Base-by-base conservation (phyloP, 2,888 invertebrate species). In the Phlogophora meticulosa region DNA sequence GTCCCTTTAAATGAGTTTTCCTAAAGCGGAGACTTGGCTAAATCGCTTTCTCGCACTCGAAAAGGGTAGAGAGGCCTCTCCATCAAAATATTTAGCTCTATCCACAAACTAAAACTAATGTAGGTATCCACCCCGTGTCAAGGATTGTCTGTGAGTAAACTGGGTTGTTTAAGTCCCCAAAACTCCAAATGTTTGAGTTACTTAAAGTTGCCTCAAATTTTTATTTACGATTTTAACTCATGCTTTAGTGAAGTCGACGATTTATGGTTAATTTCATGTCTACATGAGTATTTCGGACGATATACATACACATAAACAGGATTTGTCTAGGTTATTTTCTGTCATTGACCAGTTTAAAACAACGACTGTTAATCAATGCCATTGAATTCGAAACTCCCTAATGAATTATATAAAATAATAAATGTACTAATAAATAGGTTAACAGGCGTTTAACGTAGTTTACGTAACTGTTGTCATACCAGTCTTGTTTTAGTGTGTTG, bases 1-100 rank as follows among this genome's bases (percentile, higher is more conserved):
- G 73, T 80, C 79, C 68, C 72, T 71, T 58, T 55, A 66, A 72
- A 82, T 77, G 80, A 80, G 74, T 77, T 80, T 72, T 28, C 55
- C 59, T 57, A 64, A 77, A 72, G 42, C 51, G 56, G 48, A 74
- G 73, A 70, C 69, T 82, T 58, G 73, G 55, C 62, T 76, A 66
- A 78, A 80, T 80, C 71, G 56, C 76, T 74, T 74, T 71, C 69
- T 64, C 56, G 48, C 40, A 64, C 67, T 65, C 62, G 43, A 67
- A 67, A 72, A 73, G 73, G 78, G 72, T 70, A 58, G 55, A 65
- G 53, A 64, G 65, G 56, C 40, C 51, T 72, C 77, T 82, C 69
- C 70, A 69, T 70, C 65, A 65, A 82, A 78, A 71, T 67, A 63
- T 66, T 63, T 57, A 34, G 56, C 15, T 48, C 38, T 61, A 42